Evolutionary conservation across 2,113 vertebrate genomes (phyloP), one percentile per base, ranked within the genome.

Genomic region (Erythrocercus mccallii): DNA sequence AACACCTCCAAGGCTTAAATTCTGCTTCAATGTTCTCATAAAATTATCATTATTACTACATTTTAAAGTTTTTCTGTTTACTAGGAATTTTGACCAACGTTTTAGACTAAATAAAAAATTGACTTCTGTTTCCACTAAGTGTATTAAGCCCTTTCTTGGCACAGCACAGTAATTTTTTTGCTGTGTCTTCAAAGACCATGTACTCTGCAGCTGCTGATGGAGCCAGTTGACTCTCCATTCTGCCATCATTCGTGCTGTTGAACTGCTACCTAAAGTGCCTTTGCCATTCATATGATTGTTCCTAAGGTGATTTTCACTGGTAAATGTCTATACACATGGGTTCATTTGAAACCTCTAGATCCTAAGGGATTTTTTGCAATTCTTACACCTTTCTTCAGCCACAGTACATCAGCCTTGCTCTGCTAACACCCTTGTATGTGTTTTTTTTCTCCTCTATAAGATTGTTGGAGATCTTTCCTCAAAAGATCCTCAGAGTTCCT

Each of bases 371-470:
- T 42, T 74, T 80, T 92, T 28, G 6, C 17, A 44, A 17, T 27
- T 7, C 20, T 64, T 38, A 17, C 5, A 1, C 20, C n/a, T 56
- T 28, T 81, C 28, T 71, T 86, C 6, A 2, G 12, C 48, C 40
- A 22, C 28, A 51, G 20, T 86, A 47, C 14, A 48, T 56, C 16
- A 56, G 8, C 10, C 15, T 88, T 84, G 8, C 13, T 64, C 44
- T 88, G 25, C 35, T 89, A 44, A 81, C 47, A 58, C 21, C 14
- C 2, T 35, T 33, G 48, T 11, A 31, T 0, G 0, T 42, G 8
- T 2, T 66, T 57, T 80, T 80, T 37, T 12, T 66, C 17, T 68
- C 4, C 22, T 79, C 44, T 90, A 15, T 21, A 58, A 48, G 22
- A 37, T 12, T 44, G 3, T 13, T 70, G 37, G 40, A 20, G 47